These are phyloP conservation scores for Eucriotettix oculatus DNA, from an alignment of 2,888 invertebrate genomes.

Conservation along the genomic window DNA sequence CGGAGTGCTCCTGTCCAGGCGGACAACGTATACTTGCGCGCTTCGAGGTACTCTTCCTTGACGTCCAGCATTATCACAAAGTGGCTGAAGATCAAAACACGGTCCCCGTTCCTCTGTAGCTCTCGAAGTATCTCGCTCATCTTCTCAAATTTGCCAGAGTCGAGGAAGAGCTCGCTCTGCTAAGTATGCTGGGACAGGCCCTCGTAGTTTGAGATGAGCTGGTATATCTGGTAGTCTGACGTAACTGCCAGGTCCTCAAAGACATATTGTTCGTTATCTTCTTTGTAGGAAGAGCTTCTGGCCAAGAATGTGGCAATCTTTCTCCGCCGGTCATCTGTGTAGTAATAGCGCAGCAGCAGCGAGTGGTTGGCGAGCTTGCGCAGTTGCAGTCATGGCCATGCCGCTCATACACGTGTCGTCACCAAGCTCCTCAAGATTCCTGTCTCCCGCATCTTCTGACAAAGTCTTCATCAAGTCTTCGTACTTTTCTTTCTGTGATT, in stretches of 20 bases:
- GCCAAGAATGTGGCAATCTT: slow-evolving; percentile 55
- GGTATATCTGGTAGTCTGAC: slow-evolving; percentile 86
- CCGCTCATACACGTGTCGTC: slow-evolving; percentile 27
- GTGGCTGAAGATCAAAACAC: slow-evolving; percentile 89
- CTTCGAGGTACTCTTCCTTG: slow-evolving; percentile 70
- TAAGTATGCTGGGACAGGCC: slow-evolving; percentile 31
- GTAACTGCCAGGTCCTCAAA: slow-evolving; percentile 73
- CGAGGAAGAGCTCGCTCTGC: slow-evolving; percentile 51
- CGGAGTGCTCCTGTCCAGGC: slow-evolving; percentile 82
- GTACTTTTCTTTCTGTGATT: slow-evolving; percentile 59
- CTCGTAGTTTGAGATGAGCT: slow-evolving; percentile 48
- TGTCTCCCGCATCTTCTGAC: slow-evolving; percentile 37
- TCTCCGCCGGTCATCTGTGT: slow-evolving; percentile 41
- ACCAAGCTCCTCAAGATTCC: neutral
- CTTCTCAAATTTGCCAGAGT: slow-evolving; percentile 74
- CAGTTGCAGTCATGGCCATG: slow-evolving; percentile 73
- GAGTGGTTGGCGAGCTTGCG: slow-evolving; percentile 91
- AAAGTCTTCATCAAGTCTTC: slow-evolving; percentile 51
- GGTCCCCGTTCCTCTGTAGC: slow-evolving; percentile 54
- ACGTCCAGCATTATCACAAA: slow-evolving; percentile 92
- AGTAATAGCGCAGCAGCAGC: slow-evolving; percentile 59
- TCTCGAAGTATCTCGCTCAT: slow-evolving; percentile 61
- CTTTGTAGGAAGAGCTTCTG: slow-evolving; percentile 49
- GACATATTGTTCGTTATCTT: slow-evolving; percentile 59
- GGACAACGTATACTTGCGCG: slow-evolving; percentile 53